Conservation (phyloP, 2,797 vertebrate genomes). For the Toxotes lorentzi region DNA sequence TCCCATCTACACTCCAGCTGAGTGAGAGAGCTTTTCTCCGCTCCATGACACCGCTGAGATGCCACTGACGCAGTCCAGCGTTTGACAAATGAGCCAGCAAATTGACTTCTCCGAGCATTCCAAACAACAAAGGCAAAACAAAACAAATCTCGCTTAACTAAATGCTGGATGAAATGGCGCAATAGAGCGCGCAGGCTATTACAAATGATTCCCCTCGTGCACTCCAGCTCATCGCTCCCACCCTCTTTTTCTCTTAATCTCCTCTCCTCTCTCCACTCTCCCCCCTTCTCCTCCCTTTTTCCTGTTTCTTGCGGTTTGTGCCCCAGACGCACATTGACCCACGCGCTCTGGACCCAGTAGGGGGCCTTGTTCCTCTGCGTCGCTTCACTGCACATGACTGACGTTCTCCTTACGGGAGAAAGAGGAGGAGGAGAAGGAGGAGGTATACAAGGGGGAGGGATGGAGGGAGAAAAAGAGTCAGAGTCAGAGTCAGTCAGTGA, state of each 20-base stretch:
- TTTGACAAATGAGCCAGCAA: conserved; percentile 85
- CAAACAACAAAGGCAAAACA: conserved; percentile 73
- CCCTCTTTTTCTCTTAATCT: conserved; percentile 67
- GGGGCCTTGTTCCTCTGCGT: conserved; percentile 82
- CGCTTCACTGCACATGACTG: conserved; percentile 85
- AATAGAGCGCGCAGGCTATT: conserved; percentile 70
- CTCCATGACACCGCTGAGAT: conserved; percentile 64
- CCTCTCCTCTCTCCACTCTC: conserved; percentile 19
- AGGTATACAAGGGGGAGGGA: conserved; percentile 30
- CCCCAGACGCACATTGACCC: conserved; percentile 82
- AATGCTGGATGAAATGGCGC: conserved; percentile 80
- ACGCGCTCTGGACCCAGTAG: conserved; percentile 71
- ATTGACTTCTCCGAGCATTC: conserved; percentile 79
- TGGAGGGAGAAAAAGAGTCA: conserved; percentile 30
- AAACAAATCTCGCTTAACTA: conserved; percentile 81
- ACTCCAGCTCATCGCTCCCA: conserved; percentile 61
- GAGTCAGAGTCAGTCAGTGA: conserved; percentile 55
- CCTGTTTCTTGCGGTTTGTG: conserved; percentile 58
- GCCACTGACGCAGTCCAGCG: conserved; percentile 71
- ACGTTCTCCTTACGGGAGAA: conserved; percentile 75
- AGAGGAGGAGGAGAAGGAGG: conserved; percentile 47
- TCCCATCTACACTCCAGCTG: conserved; percentile 68
- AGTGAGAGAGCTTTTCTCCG: conserved; percentile 66
- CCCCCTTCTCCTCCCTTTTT: conserved; percentile 3
- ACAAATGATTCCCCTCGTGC: conserved; percentile 67